Evolutionary conservation across 2,113 vertebrate genomes (phyloP), one percentile per base, ranked within the genome.

Genomic region (Apodemus speciosus): DNA sequence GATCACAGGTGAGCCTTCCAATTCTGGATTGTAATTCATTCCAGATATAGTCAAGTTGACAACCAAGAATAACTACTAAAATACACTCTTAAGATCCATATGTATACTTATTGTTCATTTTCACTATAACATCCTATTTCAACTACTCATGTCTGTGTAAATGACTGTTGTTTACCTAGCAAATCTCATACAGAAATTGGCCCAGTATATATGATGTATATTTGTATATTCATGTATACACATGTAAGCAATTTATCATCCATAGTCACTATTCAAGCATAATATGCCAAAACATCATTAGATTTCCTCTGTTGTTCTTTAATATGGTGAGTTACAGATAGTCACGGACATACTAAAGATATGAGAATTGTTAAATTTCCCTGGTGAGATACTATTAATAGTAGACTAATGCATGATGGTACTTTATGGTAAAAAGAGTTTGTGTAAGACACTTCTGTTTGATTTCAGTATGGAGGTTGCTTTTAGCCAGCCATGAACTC

Each of bases 261-360:
- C 16, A n/a, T 13, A 69, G 3, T 38, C 21, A 71, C 13, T 38
- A n/a, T 9, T 53, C 32, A 69, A 10, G 6, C 21, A 53, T 6
- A 38, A 16, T 35, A 15, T 69, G 20, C 16, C 11, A 15, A 32
- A 11, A 68, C 32, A 32, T 38, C 64, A 0, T 51, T 23, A 92
- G 3, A 20, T 30, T 46, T 46, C 13, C 27, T 81, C 23, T 72
- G n/a, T n/a, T 43, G 13, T 6, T 92, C 11, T n/a, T n/a, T 92
- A 10, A 30, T 9, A 53, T 14, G 56, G 1, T n/a, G 11, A 89
- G 49, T 40, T 40, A 15, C 3, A 66, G 56, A 84, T 25, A 85
- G 23, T 25, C 2, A 8, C 9, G 4, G 43, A 5, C 4, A 0
- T 2, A 15, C 11, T 13, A 23, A 3, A 27, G 1, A 6, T 10